Evolutionary conservation across 2,888 invertebrate species (phyloP).

Genomic region (Tolmerus cingulatus): DNA sequence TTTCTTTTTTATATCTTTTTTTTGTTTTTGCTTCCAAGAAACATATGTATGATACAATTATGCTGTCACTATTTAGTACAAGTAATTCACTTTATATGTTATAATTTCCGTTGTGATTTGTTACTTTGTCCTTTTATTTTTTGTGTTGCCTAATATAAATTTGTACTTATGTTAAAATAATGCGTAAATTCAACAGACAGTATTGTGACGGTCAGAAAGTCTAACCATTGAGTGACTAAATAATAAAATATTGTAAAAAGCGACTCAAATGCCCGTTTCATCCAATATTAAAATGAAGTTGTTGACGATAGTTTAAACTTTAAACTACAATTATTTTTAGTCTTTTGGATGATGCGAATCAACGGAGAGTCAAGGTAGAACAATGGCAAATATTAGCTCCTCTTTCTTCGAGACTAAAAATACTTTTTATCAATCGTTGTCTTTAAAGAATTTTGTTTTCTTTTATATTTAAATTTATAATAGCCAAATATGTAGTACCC

Average conservation of each 20-base stretch:
- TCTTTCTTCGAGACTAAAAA: neutral
- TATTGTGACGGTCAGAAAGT: neutral
- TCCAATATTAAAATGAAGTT: neutral
- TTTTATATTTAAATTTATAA: neutral
- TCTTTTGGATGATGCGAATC: neutral
- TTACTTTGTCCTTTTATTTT: neutral
- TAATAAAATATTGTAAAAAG: neutral
- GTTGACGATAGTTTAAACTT: neutral
- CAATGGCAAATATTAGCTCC: neutral
- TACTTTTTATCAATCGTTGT: neutral
- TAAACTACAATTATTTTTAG: neutral
- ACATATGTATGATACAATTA: neutral
- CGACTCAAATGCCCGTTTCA: slow-evolving; percentile 24
- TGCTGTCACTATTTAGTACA: slow-evolving; percentile 2
- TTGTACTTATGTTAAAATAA: slow-evolving; percentile 40
- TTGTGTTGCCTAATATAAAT: slow-evolving; percentile 41
- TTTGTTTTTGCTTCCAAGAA: slow-evolving; percentile 10
- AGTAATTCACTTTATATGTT: slow-evolving; percentile 16
- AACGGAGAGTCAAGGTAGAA: neutral
- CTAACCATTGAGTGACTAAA: neutral
- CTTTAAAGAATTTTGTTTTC: neutral
- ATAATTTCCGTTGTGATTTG: slow-evolving; percentile 25
- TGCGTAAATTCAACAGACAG: slow-evolving; percentile 1
- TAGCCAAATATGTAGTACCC: neutral
- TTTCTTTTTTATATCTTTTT: neutral